These are phyloP conservation scores for Leptestheria dahalacensis DNA, from an alignment of 1,140 invertebrate species.

Conservation along the genomic window DNA sequence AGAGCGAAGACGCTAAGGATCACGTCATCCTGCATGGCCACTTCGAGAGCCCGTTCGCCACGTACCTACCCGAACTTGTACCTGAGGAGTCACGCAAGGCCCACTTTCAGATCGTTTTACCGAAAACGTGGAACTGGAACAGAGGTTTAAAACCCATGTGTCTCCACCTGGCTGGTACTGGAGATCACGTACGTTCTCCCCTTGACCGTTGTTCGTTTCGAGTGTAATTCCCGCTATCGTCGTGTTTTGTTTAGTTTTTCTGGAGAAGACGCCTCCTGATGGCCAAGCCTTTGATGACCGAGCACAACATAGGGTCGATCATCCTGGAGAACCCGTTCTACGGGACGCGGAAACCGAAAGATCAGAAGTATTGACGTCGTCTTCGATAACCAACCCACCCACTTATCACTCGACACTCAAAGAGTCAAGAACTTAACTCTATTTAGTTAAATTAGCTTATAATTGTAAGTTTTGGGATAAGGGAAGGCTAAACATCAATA, in stretches of 20 bases:
- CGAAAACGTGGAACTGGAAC: conserved; percentile 51
- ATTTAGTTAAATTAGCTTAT: no score
- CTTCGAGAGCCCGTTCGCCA: conserved; percentile 71
- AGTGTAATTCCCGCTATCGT: conserved; percentile 16
- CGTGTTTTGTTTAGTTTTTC: conserved; percentile 53
- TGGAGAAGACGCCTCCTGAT: conserved; percentile 78
- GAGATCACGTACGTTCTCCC: conserved; percentile 73
- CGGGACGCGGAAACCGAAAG: conserved; percentile 75
- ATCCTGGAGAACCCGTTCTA: conserved; percentile 97
- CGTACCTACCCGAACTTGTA: conserved; percentile 69
- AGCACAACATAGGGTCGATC: conserved; percentile 80
- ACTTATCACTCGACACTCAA: no score
- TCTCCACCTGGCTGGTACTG: conserved; percentile 90
- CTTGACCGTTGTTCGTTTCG: neutral
- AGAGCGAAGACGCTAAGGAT: conserved; percentile 63
- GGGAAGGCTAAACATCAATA: no score
- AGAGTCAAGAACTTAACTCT: no score
- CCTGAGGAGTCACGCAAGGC: conserved; percentile 64
- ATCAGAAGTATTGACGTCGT: conserved; percentile 52
- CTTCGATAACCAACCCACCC: no score
- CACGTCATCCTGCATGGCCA: conserved; percentile 68
- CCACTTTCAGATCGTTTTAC: conserved; percentile 70
- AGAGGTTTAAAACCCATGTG: conserved; percentile 63
- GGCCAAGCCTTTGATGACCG: conserved; percentile 76
- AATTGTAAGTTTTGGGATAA: no score